Percentiles rank a stretch among this genome's conserved stretches.
These are phyloP conservation scores for Cladopsammia gracilis DNA, from an alignment of 64 coral and sea anemone species.

Conservation along the genomic window DNA sequence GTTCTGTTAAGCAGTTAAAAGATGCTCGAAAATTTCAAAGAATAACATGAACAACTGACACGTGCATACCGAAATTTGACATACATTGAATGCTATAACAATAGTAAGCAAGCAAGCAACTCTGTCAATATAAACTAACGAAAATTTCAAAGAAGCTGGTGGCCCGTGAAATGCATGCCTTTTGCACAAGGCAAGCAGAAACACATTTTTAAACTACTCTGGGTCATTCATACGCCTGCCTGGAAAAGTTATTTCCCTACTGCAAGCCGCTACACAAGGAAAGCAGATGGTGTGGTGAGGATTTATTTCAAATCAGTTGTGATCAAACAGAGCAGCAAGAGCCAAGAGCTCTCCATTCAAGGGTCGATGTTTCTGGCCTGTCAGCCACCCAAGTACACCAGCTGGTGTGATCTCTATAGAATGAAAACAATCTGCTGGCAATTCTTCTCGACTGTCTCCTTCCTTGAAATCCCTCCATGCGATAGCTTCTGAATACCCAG, in stretches of 20 bases:
- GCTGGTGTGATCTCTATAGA: background rate
- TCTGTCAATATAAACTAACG: too few relatives aligned
- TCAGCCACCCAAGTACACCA: too few relatives aligned
- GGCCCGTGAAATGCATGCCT: too few relatives aligned
- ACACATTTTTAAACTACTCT: conserved; percentile 30
- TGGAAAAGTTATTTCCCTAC: conserved; percentile 67
- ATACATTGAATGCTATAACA: too few relatives aligned
- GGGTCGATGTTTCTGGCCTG: too few relatives aligned
- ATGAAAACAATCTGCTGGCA: too few relatives aligned
- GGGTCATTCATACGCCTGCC: conserved; percentile 60
- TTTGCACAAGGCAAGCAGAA: conserved; percentile 57
- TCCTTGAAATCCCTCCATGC: conserved; percentile 44
- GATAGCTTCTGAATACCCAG: conserved; percentile 37
- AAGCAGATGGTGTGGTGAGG: conserved; percentile 79
- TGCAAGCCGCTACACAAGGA: conserved; percentile 69
- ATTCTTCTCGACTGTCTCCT: background rate
- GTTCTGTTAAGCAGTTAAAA: too few relatives aligned
- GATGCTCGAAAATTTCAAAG: too few relatives aligned
- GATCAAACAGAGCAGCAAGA: conserved; percentile 35
- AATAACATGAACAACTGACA: too few relatives aligned
- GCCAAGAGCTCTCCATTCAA: conserved; percentile 38
- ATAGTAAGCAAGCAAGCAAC: too few relatives aligned
- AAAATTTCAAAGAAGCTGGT: too few relatives aligned
- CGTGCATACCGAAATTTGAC: too few relatives aligned
- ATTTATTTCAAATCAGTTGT: conserved; percentile 48